Percentiles rank a stretch among this genome's conserved stretches.
Conservation (phyloP, 2,888 invertebrate species). For the Myopa testacea region DNA sequence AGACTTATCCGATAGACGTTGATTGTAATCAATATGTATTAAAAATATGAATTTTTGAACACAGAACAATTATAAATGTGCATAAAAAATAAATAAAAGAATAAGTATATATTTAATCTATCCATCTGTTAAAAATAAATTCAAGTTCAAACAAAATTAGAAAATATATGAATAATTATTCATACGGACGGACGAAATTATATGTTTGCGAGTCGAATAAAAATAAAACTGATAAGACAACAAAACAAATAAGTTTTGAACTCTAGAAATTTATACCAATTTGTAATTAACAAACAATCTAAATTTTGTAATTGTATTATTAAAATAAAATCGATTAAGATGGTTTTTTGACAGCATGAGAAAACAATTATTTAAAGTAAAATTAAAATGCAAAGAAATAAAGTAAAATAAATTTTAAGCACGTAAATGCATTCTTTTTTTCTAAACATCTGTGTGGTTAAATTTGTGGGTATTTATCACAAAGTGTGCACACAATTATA, state of each 20-base stretch:
- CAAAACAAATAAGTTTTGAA: constrained; percentile 41
- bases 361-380: constrained; percentile 18
- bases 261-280: constrained; percentile 36
- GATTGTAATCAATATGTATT: constrained; percentile 26
- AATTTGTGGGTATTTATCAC: too few species aligned
- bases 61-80: constrained; percentile 25
- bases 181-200: constrained; percentile 46
- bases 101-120: constrained; percentile 29
- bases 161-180: constrained; percentile 43
- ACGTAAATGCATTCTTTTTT: too few species aligned
- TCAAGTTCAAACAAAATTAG: constrained; percentile 21
- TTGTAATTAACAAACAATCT: constrained; percentile 43
- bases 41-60: constrained; percentile 42
- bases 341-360: constrained; percentile 12
- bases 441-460: too few species aligned
- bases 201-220: constrained; percentile 45
- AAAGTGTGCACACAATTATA: too few species aligned
- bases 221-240: constrained; percentile 44
- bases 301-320: constrained; percentile 31
- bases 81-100: constrained; percentile 34
- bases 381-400: constrained; percentile 12
- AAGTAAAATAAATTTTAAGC: too few species aligned
- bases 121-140: constrained; percentile 25
- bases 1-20: constrained; percentile 30
- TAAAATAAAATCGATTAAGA: constrained; percentile 14